Conservation (phyloP, 2,113 vertebrate genomes). For the Mystacornis crossleyi region DNA sequence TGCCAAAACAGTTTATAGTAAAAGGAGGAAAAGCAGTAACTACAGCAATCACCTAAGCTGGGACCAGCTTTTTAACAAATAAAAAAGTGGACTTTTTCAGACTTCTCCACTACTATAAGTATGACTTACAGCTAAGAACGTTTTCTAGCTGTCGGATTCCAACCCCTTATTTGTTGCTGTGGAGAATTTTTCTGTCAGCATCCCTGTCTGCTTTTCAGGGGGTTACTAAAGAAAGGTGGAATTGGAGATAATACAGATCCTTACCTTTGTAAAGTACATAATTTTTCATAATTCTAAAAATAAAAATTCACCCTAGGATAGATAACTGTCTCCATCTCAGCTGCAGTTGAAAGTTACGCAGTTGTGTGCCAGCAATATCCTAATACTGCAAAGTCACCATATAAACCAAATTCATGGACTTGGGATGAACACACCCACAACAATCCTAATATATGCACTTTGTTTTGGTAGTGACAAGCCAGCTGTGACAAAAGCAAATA, state of each 20-base stretch:
- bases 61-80: not conserved
- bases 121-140: not conserved
- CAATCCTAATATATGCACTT: not conserved
- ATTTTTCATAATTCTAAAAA: not conserved
- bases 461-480: not conserved
- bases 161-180: not conserved
- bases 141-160: constrained; percentile 14
- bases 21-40: not conserved
- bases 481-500: not conserved
- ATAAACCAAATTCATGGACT: not conserved
- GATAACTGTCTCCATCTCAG: not conserved
- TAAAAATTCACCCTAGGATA: not conserved
- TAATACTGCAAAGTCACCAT: not conserved
- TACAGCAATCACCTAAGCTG: not conserved
- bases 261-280: not conserved
- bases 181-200: constrained; percentile 29
- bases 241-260: not conserved
- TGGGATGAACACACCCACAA: not conserved
- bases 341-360: not conserved
- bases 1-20: not conserved
- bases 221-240: not conserved
- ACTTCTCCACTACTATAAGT: not conserved
- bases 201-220: not conserved
- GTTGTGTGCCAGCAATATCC: not conserved
- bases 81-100: not conserved